Base-by-base conservation (phyloP, 2,888 invertebrate species). In the Diarsia dahlii region DNA sequence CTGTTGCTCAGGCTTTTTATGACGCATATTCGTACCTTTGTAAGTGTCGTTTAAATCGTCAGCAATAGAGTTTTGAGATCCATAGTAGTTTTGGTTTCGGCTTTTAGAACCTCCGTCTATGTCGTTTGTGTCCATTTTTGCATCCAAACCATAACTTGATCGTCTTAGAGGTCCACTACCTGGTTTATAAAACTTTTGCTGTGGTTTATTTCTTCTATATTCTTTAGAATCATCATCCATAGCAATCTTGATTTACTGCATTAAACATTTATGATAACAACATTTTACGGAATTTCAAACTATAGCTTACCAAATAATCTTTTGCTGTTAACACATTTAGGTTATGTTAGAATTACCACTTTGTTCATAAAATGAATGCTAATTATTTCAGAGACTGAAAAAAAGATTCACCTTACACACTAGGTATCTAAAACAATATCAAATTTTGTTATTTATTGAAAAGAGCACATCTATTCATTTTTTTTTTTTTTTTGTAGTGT, bases 151-250 rank as follows among this genome's bases (percentile, higher is more conserved):
- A 94, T 97, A 97, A 88, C 97, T 97, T 84, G 98, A 97, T 94
- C 98, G 97, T 91, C 97, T 97, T 85, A 98, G 94, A 84, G 98
- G 98, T 84, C 98, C 98, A 96, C 98, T 98, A 88, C 98, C 98
- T 92, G 98, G 98, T 92, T 97, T 97, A 90, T 98, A 98, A 83
- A 98, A 95, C 94, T 97, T 97, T 94, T 97, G 97, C 91, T 97
- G 97, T 89, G 97, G 98, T 95, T 97, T 97, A 92, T 97, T 97
- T 93, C 97, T 97, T 96, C 95, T 97, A 88, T 95, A 97, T 87
- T 97, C 97, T 92, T 96, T 97, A 91, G 90, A 96, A 89, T 96
- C 96, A 96, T 96, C 96, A 96, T 96, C 96, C 97, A 97, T 97
- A 95, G 88, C 96, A 95, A 92, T 92, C 90, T 91, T 90, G 91